Evolutionary conservation across 1,140 invertebrate genomes (phyloP), one percentile per base, ranked within the genome.

Genomic region (Semibalanus balanoides): DNA sequence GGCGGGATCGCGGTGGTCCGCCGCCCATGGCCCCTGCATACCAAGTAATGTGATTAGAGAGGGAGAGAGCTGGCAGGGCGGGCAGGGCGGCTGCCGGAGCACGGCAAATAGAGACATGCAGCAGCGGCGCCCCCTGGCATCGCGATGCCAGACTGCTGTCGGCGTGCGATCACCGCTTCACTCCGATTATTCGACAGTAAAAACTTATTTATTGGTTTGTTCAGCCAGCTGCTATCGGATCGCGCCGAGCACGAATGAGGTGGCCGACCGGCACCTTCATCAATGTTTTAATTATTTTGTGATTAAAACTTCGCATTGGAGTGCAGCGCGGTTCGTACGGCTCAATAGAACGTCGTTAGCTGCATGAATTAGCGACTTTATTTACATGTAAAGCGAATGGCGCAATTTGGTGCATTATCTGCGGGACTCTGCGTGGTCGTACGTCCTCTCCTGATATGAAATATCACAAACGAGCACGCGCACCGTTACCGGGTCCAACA

Each of bases 211-310:
- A 64, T 64, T 64, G 51, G 51, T 64, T 64, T 64, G 51, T 25
- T 64, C 22, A 64, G 51, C 22, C 51, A 19, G 22, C 51, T 25
- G 11, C 11, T 64, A 64, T 64, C 51, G 22, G 51, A 64, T 19
- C 35, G 22, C 7, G 11, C 51, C 7, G 14, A 1, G 22, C 51
- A 64, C 51, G 51, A 64, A 64, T 25, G 22, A 14, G 11, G 11
- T 19, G 11, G 14, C 7, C 51, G 11, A 14, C 3, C 14, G 11
- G 11, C 51, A 25, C 51, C 14, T 11, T 64, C 22, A 64, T 64
- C 51, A 64, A 64, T 64, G 51, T 25, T 64, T 64, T 64, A 64
- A 64, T 64, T 64, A 64, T 64, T 64, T 64, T 64, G 51, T 64
- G 51, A 64, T 64, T 64, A 25, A 64, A 25, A 25, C 11, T 40